Evolutionary conservation across 2,797 vertebrate genomes (phyloP), one percentile per base, ranked within the genome.

Genomic region (Lutjanus argentimaculatus): DNA sequence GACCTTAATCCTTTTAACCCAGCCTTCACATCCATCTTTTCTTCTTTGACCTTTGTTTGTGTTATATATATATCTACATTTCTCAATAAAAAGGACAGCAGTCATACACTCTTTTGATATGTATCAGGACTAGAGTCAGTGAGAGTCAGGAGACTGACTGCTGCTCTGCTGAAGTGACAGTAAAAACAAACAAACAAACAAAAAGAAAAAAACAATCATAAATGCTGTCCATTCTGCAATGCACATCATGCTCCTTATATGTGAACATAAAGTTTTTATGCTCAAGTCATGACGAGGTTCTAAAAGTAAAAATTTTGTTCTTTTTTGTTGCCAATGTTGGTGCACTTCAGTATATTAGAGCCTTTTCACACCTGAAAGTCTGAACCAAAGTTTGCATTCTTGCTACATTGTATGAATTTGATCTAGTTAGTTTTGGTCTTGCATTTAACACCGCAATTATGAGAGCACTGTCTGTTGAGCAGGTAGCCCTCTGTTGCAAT

Each of bases 1-100:
- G 80, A 87, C 77, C 77, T 82, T 78, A 80, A 89, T 91, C 77
- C 58, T 72, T 85, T 79, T 70, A 87, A 83, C 76, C 30, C 42
- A 42, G 48, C 58, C 72, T 76, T 25, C 42, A 52, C 76, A 57
- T 69, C 19, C 25, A 19, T 49, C 52, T 70, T 71, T 51, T 72
- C 10, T 12, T 69, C 43, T 77, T 67, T 43, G 22, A 58, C 64
- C 53, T 53, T 4, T 21, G 10, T 64, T 13, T 22, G 46, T 56
- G 46, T 59, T 59, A 3, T 76, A 25, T 76, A 25, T 69, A 56
- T 16, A 70, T 52, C 48, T 19, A 16, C n/a, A 67, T 49, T 42
- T 17, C 9, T 49, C 65, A 40, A 57, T 51, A 75, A 76, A 79
- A 58, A 51, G 22, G 49, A 67, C 63, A 58, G 45, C 43, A 55